These are phyloP conservation scores for Hirtodrosophila histrioides DNA, from an alignment of 2,888 invertebrate genomes.

Conservation along the genomic window DNA sequence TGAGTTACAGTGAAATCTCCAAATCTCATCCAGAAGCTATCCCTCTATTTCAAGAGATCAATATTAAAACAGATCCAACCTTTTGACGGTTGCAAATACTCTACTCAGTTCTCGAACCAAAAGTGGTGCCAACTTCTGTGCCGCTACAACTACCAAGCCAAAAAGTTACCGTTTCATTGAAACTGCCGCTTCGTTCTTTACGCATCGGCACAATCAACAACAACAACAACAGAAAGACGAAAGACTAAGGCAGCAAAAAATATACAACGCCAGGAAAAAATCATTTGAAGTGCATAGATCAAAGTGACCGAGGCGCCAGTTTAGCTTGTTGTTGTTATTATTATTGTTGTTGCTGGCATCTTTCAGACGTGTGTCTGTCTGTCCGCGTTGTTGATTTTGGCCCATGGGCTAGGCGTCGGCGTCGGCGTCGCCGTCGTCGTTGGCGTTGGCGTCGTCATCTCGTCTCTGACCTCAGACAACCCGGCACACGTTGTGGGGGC, in stretches of 20 bases:
- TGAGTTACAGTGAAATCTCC: too few relatives aligned
- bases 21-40: too few relatives aligned
- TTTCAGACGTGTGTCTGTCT: constrained; percentile 42
- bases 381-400: constrained; percentile 47
- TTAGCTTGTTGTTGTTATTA: constrained; percentile 34
- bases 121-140: constrained; percentile 64
- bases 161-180: constrained; percentile 77
- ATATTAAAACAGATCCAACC: too few relatives aligned
- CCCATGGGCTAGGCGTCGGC: constrained; percentile 53
- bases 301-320: constrained; percentile 74
- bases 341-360: constrained; percentile 36
- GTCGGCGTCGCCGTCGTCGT: too few relatives aligned
- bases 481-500: constrained; percentile 66
- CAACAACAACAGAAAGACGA: constrained; percentile 29
- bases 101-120: constrained; percentile 29
- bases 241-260: constrained; percentile 17
- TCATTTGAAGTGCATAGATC: constrained; percentile 78
- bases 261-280: constrained; percentile 44
- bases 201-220: constrained; percentile 63
- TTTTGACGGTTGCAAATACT: too few relatives aligned
- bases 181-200: constrained; percentile 72
- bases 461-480: constrained; percentile 71
- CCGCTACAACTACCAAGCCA: constrained; percentile 55
- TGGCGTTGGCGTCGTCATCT: constrained; percentile 24
- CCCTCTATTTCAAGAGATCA: too few relatives aligned